These are phyloP conservation scores for Mormyrus iriodes DNA, from an alignment of 2,113 vertebrate genomes.

Conservation along the genomic window DNA sequence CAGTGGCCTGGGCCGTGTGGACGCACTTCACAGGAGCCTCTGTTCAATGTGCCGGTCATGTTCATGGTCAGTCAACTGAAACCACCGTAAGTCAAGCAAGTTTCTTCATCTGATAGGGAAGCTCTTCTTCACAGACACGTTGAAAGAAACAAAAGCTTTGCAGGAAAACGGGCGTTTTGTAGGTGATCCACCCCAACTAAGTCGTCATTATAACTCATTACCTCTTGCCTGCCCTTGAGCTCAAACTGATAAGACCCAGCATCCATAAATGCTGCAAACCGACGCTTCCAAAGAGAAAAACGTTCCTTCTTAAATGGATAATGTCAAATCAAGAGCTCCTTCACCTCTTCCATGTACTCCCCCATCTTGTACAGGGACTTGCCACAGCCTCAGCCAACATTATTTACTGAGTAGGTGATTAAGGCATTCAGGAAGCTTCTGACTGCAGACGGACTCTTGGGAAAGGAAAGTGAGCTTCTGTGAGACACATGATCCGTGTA, in stretches of 20 bases:
- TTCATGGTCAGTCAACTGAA: background rate
- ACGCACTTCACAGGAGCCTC: background rate
- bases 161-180: background rate
- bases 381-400: background rate
- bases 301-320: background rate
- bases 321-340: background rate
- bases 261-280: background rate
- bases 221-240: background rate
- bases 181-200: background rate
- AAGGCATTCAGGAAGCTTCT: background rate
- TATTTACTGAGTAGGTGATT: background rate
- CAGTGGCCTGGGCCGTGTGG: background rate
- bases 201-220: background rate
- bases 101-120: background rate
- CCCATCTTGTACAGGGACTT: background rate
- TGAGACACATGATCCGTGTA: background rate
- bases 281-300: background rate
- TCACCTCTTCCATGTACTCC: background rate
- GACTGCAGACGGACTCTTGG: background rate
- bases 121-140: background rate
- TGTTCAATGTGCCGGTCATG: background rate
- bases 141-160: background rate
- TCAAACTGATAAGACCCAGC: background rate
- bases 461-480: background rate
- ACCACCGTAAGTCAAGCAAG: background rate